Evolutionary conservation across 2,113 vertebrate genomes (phyloP).

Genomic region (Orthonyx spaldingii): DNA sequence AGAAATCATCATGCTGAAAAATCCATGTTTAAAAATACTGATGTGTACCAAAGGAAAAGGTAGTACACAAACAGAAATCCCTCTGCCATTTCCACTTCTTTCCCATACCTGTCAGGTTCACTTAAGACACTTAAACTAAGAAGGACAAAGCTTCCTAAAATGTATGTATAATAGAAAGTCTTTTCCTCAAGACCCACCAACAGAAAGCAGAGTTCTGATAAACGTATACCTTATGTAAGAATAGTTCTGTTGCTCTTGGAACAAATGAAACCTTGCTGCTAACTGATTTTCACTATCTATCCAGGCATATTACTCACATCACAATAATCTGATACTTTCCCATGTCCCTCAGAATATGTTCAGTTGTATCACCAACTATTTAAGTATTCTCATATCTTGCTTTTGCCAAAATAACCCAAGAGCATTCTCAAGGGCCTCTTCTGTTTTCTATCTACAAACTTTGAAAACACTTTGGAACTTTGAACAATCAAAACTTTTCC

Average conservation of each 20-base stretch:
- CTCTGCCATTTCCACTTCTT: not conserved
- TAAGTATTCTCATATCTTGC: not conserved
- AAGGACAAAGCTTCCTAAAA: not conserved
- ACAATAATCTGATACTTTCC: not conserved
- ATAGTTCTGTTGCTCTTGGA: not conserved
- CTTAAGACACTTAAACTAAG: not conserved
- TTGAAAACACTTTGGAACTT: not conserved
- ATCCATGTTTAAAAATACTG: not conserved
- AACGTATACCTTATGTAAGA: not conserved
- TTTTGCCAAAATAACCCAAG: not conserved
- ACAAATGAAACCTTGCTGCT: not conserved
- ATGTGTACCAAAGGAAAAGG: not conserved
- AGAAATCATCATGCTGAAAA: not conserved
- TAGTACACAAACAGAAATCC: not conserved
- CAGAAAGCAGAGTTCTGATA: not conserved
- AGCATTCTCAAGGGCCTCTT: not conserved
- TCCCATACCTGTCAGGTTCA: not conserved
- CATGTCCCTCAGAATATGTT: fast-evolving
- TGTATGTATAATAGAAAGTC: not conserved
- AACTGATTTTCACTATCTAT: not conserved
- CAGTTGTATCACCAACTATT: not conserved
- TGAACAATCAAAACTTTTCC: not conserved
- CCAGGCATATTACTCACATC: not conserved
- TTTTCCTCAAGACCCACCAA: not conserved
- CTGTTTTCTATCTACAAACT: not conserved